Evolutionary conservation across 2,797 vertebrate species (phyloP).

Genomic region (Yasuhikotakia modesta): DNA sequence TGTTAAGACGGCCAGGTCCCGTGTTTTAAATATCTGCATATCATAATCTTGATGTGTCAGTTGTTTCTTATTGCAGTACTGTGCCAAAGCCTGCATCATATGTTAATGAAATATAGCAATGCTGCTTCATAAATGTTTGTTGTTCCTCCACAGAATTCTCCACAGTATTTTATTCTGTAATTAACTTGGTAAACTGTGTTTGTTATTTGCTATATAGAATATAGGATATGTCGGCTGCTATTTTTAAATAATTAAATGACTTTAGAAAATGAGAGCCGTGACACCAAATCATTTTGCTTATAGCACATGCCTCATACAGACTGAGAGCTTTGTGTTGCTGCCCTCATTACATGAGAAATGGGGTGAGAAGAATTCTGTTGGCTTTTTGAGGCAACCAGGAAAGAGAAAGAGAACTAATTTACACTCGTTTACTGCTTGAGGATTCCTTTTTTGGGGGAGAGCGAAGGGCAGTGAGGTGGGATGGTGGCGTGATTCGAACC

Average conservation of each 20-base stretch:
- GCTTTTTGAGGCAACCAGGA: constrained; percentile 59
- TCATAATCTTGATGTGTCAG: constrained; percentile 15
- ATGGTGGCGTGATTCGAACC: constrained; percentile 59
- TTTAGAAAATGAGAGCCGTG: too few species aligned
- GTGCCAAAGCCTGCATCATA: background rate
- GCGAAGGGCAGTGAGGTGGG: constrained; percentile 55
- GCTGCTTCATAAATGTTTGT: background rate
- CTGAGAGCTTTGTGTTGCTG: constrained; percentile 53
- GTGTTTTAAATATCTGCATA: constrained; percentile 25
- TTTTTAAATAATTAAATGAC: too few species aligned
- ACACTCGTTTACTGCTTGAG: constrained; percentile 62
- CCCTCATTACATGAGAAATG: constrained; percentile 58
- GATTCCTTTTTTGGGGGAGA: constrained; percentile 60
- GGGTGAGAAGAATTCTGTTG: constrained; percentile 61
- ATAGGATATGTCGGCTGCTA: too few species aligned
- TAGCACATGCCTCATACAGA: constrained; percentile 49
- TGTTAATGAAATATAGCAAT: background rate
- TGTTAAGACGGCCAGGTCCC: background rate
- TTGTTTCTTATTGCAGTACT: constrained; percentile 6
- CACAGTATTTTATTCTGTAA: too few species aligned
- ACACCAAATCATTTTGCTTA: background rate
- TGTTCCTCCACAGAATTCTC: background rate
- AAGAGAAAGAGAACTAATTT: constrained; percentile 64
- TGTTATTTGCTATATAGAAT: too few species aligned
- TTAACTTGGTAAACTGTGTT: too few species aligned